Base-by-base conservation (phyloP, 2,888 invertebrate species). In the Elmis aenea region DNA sequence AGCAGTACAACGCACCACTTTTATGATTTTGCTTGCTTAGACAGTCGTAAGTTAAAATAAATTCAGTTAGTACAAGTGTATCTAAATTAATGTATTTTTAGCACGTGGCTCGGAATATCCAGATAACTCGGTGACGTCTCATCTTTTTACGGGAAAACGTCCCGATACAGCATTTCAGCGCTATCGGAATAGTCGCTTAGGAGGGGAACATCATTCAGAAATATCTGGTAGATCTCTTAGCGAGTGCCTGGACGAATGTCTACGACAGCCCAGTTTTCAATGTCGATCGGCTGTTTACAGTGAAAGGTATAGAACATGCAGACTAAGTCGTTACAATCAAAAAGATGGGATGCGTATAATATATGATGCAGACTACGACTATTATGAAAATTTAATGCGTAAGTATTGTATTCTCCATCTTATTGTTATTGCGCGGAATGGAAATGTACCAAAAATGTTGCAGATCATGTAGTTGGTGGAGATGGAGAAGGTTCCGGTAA, bases 311-410 rank as follows among this genome's bases (percentile, higher is more conserved):
- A 76, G 86, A 56, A 87, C 85, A 26, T 91, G 91, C 62, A 75
- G 89, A 20, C 75, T 91, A 48, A 88, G 88, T 61, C 76, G 88
- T 57, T 90, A 84, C 68, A 89, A 88, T 69, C 86, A 89, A 68
- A 79, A 85, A 57, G 87, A 90, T 61, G 88, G 89, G 24, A 86
- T 89, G 78, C 74, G 90, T 42, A 81, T 91, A 34, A 84, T 90
- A 48, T 90, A 90, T 62, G 91, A 92, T 64, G 87, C 88, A 2
- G 90, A 90, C 67, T 91, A 88, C 65, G 91, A 92, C 70, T 92
- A 91, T 68, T 92, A 91, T 60, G 91, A 92, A 69, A 90, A 90
- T 70, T 74, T 91, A 31, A 89, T 90, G 88, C 84, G 91, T 90
- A 73, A 81, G 88, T 79, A 48, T 42, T 32, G 14, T 33, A 39